Percentiles rank a stretch among this genome's conserved stretches.
These are phyloP conservation scores for Columba livia DNA, from an alignment of 2,113 vertebrate genomes.

Conservation along the genomic window DNA sequence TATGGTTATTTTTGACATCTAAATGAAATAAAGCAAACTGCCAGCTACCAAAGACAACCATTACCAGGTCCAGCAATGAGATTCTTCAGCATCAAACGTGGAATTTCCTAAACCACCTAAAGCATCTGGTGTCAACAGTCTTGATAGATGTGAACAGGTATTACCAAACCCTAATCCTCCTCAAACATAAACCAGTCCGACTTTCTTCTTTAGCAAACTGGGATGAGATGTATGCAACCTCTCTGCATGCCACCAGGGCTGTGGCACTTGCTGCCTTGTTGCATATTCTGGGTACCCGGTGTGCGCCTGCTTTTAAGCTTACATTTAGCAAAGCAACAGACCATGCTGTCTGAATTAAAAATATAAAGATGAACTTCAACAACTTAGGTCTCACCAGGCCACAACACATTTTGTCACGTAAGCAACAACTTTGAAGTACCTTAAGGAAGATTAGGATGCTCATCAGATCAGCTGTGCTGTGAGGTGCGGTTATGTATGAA, in stretches of 20 bases:
- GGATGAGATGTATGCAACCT: neutral
- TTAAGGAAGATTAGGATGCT: neutral
- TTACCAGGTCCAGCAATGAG: neutral
- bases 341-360: neutral
- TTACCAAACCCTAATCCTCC: neutral
- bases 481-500: neutral
- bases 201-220: neutral
- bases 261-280: neutral
- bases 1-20: neutral
- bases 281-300: neutral
- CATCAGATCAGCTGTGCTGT: neutral
- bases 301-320: neutral
- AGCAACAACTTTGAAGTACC: neutral
- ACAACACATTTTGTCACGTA: neutral
- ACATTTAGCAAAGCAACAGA: neutral
- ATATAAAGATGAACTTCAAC: neutral
- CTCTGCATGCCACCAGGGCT: neutral
- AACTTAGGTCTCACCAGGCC: neutral
- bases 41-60: neutral
- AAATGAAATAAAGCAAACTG: neutral
- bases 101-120: neutral
- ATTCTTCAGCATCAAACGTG: neutral
- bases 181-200: neutral
- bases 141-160: neutral
- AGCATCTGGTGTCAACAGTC: neutral